These are phyloP conservation scores for Flexamia atlantica DNA, from an alignment of 2,888 invertebrate species.

Conservation along the genomic window DNA sequence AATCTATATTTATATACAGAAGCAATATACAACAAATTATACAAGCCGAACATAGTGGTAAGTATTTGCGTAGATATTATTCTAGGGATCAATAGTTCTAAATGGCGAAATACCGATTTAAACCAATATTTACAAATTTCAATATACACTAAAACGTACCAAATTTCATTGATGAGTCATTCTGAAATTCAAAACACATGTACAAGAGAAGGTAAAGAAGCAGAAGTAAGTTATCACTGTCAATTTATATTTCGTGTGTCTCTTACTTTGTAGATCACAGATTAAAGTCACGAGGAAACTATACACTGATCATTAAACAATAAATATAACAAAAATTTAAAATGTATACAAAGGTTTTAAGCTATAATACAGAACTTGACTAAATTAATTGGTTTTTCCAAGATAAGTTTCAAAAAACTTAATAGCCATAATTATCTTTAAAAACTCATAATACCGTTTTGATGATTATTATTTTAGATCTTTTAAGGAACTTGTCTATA, in stretches of 20 bases:
- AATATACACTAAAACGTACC: slow-evolving; percentile 19
- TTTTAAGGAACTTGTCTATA: slow-evolving; percentile 10
- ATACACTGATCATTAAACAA: too few relatives aligned
- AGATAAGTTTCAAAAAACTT: too few relatives aligned
- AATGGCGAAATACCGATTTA: slow-evolving; percentile 24
- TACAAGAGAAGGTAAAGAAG: background rate
- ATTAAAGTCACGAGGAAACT: background rate
- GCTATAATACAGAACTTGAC: too few relatives aligned
- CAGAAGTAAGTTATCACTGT: background rate
- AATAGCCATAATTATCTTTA: too few relatives aligned
- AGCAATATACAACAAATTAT: slow-evolving; percentile 56
- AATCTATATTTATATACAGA: slow-evolving; percentile 57
- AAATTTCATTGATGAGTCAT: background rate
- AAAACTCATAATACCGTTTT: too few relatives aligned
- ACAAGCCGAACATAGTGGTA: slow-evolving; percentile 54
- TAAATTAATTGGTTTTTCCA: too few relatives aligned
- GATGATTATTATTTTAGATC: background rate
- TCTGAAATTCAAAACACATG: background rate
- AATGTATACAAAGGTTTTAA: too few relatives aligned
- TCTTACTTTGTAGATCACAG: slow-evolving; percentile 21
- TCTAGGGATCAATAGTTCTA: background rate
- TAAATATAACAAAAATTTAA: too few relatives aligned
- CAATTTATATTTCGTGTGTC: background rate
- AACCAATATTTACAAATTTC: slow-evolving; percentile 39
- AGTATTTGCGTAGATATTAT: slow-evolving; percentile 44